These are phyloP conservation scores for Platysteira castanea DNA, from an alignment of 2,113 vertebrate genomes.

Conservation along the genomic window DNA sequence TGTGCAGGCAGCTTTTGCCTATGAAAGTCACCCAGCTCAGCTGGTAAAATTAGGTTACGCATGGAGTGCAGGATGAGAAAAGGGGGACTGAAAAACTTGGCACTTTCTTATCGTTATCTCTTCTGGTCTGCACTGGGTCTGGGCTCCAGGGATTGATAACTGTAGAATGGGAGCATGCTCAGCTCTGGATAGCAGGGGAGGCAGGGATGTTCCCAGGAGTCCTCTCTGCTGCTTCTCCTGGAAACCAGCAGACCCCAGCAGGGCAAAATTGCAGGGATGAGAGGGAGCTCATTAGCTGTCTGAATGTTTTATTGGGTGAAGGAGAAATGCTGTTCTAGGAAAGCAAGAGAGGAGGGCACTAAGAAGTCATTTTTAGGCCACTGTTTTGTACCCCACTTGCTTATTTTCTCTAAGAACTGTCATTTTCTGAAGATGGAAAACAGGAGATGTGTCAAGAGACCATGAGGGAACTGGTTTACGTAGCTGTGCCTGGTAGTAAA, in stretches of 20 bases:
- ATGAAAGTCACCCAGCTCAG: not conserved
- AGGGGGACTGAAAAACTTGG: not conserved
- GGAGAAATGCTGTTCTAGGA: not conserved
- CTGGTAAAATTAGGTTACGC: not conserved
- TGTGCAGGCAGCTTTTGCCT: conserved; percentile 17
- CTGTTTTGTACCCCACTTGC: not conserved
- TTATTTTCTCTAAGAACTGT: not conserved
- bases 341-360: not conserved
- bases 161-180: not conserved
- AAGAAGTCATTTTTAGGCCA: not conserved
- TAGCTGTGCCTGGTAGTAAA: conserved; percentile 1
- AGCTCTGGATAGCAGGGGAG: not conserved
- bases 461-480: not conserved
- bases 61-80: not conserved
- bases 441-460: not conserved
- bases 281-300: not conserved
- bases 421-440: not conserved
- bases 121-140: not conserved
- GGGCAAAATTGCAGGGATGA: not conserved
- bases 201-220: not conserved
- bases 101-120: not conserved
- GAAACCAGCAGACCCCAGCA: not conserved
- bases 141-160: not conserved
- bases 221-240: not conserved
- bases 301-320: not conserved